These are phyloP conservation scores for Acanthopagrus latus DNA, from an alignment of 2,797 vertebrate genomes.

Conservation along the genomic window DNA sequence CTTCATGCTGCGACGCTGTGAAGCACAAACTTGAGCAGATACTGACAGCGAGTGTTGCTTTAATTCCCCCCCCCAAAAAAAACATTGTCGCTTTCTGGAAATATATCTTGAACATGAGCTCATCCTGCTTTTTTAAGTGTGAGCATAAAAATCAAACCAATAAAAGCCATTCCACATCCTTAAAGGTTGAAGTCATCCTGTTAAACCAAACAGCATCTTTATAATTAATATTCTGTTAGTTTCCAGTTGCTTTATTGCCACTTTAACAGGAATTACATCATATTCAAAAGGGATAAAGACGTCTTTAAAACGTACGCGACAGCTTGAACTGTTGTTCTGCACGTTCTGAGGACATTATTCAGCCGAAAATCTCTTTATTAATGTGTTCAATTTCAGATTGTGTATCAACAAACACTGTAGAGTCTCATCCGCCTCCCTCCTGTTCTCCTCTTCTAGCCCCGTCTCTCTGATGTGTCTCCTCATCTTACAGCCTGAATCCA, in stretches of 20 bases:
- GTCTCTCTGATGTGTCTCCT: constrained; percentile 43
- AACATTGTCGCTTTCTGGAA: background rate
- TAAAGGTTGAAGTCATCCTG: background rate
- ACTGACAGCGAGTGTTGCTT: background rate
- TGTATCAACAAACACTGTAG: background rate
- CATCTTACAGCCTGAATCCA: constrained; percentile 39
- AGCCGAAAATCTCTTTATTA: background rate
- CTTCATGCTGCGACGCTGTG: no score
- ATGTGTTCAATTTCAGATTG: background rate
- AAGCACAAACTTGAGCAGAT: no score
- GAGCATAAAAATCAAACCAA: constrained; percentile 14
- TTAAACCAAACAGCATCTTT: background rate
- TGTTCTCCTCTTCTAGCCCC: background rate
- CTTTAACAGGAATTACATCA: background rate
- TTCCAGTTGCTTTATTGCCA: background rate
- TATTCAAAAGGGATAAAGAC: background rate
- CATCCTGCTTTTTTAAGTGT: background rate
- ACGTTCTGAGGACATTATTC: background rate
- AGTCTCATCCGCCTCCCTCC: background rate
- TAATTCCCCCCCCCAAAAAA: background rate
- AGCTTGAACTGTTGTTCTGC: background rate
- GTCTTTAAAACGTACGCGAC: background rate
- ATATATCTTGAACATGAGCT: background rate
- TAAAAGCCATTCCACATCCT: background rate
- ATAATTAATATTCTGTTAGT: background rate